Base-by-base conservation (phyloP, 2,888 invertebrate genomes). In the Heliconius ismenius region DNA sequence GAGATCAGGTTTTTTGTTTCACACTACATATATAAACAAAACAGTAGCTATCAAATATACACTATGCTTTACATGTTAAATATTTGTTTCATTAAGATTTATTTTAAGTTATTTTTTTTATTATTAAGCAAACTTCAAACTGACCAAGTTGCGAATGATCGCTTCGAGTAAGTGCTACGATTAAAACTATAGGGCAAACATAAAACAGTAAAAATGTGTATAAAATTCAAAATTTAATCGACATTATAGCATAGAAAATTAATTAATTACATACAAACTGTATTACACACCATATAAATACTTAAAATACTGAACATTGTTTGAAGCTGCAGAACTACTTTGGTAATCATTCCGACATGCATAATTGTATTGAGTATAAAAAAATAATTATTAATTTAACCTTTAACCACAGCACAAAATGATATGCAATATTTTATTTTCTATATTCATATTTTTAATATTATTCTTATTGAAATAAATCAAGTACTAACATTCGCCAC, bases 351-450 rank as follows among this genome's bases (percentile, higher is more conserved):
- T 54, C 18, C 54, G 7, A 54, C 21, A 54, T 54, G 10, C 54
- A 54, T 21, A 54, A 54, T 54, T 9, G n/a, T 58, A n/a, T n/a
- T 58, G 9, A n/a, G n/a, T 58, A n/a, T 58, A 58, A 58, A 58
- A 36, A 58, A 58, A 58, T 58, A n/a, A 58, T 21, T 21, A 49
- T 21, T 58, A 58, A 58, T n/a, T 58, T 58, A 58, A 58, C 10
- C n/a, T 58, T 58, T 7, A 26, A 26, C 62, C 65, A 65, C 65
- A 65, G 13, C 65, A 65, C 18, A 21, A 49, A 65, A n/a, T 39
- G 65, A 65, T 65, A 65, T 39, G 65, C n/a, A 65, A 10, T 21
- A 9, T 64, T 21, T 63, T 21, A 49, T 58, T 58, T 58, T 58
- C 58, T 58, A 58, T 58, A 18, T 63, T 28, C 18, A 18, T n/a